Conservation (phyloP, 2,797 vertebrate species). For the Pseudochirops corinnae region DNA sequence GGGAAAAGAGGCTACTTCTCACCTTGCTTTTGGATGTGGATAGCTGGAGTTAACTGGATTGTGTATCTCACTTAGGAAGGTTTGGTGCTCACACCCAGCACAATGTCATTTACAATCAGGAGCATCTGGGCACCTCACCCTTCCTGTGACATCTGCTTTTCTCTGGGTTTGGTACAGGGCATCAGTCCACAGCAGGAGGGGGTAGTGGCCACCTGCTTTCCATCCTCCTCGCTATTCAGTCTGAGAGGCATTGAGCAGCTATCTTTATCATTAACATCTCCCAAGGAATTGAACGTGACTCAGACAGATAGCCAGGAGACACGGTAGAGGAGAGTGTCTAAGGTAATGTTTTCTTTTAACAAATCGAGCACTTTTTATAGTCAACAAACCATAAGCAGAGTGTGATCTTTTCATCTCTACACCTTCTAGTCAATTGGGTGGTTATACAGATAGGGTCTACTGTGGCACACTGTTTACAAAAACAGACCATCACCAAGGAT, state of each 20-base stretch:
- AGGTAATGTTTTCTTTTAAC: not conserved
- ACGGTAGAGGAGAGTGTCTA: not conserved
- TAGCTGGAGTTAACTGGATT: not conserved
- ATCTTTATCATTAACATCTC: not conserved
- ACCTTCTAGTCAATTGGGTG: not conserved
- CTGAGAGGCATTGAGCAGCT: not conserved
- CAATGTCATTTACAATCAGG: not conserved
- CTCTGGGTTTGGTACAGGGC: not conserved
- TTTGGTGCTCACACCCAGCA: not conserved
- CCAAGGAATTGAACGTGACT: not conserved
- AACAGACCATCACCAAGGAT: not conserved
- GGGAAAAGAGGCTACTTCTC: not conserved
- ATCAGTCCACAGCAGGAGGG: too few relatives aligned
- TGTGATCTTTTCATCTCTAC: not conserved
- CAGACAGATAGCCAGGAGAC: not conserved
- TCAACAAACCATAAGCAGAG: not conserved
- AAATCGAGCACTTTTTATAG: not conserved
- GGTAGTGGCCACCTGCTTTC: not conserved
- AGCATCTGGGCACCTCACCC: not conserved
- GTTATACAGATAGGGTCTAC: not conserved
- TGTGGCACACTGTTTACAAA: not conserved
- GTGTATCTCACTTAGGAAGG: not conserved
- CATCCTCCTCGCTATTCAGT: not conserved
- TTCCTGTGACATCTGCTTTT: not conserved
- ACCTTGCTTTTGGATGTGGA: not conserved